Conservation (phyloP, 2,113 vertebrate genomes). For the Falco punctatus region DNA sequence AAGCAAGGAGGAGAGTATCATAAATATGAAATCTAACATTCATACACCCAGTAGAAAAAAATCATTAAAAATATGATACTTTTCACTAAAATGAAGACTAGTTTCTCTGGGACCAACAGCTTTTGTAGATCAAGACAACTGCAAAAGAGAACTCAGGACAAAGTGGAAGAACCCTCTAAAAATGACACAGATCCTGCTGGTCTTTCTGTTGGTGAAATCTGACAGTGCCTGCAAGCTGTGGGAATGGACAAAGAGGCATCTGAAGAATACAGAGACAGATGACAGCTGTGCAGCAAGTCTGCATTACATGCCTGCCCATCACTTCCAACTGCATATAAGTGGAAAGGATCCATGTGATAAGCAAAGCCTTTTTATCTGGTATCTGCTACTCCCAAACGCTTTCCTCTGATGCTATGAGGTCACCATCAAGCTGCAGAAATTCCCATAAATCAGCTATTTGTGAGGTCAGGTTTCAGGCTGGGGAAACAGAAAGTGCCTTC, state of each 20-base stretch:
- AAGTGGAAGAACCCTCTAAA: not conserved
- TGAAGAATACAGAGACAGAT: not conserved
- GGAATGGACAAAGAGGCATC: rapidly evolving
- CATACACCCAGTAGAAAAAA: not conserved
- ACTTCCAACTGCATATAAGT: not conserved
- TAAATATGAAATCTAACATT: not conserved
- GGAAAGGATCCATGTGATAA: not conserved
- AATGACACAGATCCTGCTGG: not conserved
- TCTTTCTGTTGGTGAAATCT: not conserved
- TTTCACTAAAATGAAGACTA: not conserved
- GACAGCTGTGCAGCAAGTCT: not conserved
- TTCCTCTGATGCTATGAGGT: not conserved
- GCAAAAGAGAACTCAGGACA: not conserved
- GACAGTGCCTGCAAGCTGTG: not conserved
- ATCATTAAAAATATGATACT: not conserved
- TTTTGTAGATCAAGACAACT: not conserved
- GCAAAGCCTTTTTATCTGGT: not conserved
- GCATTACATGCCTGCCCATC: not conserved
- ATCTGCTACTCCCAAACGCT: not conserved
- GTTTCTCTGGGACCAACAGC: not conserved
- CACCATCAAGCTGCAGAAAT: not conserved
- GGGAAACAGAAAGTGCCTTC: not conserved
- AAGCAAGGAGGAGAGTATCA: not conserved
- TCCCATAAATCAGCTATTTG: not conserved
- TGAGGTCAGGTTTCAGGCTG: not conserved